These are phyloP conservation scores for Mesocricetus auratus DNA, from an alignment of 2,113 vertebrate genomes.

Conservation along the genomic window DNA sequence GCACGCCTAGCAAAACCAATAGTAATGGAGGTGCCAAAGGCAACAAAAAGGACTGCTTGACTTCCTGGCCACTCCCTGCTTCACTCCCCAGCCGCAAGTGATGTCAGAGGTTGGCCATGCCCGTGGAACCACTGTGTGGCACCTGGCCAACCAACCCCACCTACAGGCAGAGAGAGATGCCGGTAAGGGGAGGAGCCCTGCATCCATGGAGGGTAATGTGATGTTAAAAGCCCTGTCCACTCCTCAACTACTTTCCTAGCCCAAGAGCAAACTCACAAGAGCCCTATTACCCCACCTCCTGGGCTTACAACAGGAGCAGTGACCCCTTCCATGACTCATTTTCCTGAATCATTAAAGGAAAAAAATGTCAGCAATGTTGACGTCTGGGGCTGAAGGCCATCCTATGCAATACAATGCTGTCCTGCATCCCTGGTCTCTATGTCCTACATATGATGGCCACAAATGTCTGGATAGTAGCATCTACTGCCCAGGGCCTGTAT, in stretches of 20 bases:
- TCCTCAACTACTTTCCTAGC: neutral
- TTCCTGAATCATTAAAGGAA: neutral
- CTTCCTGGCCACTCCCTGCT: neutral
- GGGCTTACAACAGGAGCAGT: neutral
- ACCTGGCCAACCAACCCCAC: neutral
- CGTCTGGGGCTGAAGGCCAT: neutral
- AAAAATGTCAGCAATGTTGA: neutral
- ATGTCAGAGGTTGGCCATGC: neutral
- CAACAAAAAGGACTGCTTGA: neutral
- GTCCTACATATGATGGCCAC: neutral
- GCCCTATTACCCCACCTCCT: neutral
- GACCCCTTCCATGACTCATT: neutral
- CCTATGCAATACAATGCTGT: accelerated
- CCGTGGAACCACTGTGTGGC: neutral
- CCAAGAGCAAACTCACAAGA: neutral
- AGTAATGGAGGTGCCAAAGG: neutral
- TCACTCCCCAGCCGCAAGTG: neutral
- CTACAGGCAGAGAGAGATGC: too few relatives aligned
- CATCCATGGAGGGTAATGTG: accelerated
- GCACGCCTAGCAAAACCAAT: neutral
- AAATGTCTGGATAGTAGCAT: too few relatives aligned
- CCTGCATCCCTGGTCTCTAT: neutral
- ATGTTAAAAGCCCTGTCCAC: neutral
- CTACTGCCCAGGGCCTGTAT: too few relatives aligned
- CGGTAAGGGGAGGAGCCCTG: neutral